Evolutionary conservation across 37 sponge, comb jelly and placozoan species (phyloP).

Genomic region (Bolinopsis microptera): DNA sequence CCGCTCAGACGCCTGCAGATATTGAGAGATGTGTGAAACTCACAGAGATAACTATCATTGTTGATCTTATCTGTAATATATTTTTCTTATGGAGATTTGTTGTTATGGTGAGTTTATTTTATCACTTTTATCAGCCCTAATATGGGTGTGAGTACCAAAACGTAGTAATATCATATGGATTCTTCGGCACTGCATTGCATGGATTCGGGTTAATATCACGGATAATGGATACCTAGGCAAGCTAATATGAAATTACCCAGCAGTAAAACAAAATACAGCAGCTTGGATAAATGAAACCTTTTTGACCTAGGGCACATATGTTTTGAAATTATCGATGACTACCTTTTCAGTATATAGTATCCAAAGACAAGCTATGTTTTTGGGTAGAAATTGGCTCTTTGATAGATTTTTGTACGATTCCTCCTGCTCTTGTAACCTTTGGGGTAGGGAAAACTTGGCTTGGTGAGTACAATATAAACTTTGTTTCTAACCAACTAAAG

Average conservation of each 20-base stretch:
- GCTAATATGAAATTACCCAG: too few species aligned
- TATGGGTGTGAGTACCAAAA: too few species aligned
- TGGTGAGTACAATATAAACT: neutral
- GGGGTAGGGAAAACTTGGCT: neutral
- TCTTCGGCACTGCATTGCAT: too few species aligned
- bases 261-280: too few species aligned
- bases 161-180: too few species aligned
- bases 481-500: too few species aligned
- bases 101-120: slow-evolving; percentile 30
- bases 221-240: too few species aligned
- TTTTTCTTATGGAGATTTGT: slow-evolving; percentile 50
- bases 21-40: slow-evolving; percentile 10
- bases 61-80: slow-evolving; percentile 4
- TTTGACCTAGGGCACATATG: too few species aligned
- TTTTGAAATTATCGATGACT: too few species aligned
- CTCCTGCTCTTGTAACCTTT: neutral
- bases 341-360: slow-evolving; percentile 56
- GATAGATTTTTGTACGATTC: slow-evolving; percentile 52
- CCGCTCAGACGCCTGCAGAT: neutral
- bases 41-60: neutral
- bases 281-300: too few species aligned
- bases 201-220: too few species aligned
- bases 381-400: slow-evolving; percentile 30
- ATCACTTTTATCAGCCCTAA: too few species aligned
- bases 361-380: slow-evolving; percentile 51